These are phyloP conservation scores for Chaetophractus vellerosus DNA, from an alignment of 2,797 vertebrate species.

Conservation along the genomic window DNA sequence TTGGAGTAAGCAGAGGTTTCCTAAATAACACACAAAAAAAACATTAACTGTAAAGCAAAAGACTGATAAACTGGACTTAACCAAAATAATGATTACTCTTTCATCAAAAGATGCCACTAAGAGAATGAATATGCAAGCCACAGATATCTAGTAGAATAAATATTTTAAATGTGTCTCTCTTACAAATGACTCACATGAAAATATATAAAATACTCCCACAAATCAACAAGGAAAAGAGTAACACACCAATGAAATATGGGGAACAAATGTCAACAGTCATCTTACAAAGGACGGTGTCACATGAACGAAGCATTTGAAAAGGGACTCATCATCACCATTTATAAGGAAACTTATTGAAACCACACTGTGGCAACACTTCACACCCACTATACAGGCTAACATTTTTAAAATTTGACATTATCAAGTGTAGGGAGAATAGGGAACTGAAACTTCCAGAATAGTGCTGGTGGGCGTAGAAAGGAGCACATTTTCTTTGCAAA, in stretches of 20 bases:
- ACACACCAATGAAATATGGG: not conserved
- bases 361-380: not conserved
- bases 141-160: not conserved
- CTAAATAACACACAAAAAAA: not conserved
- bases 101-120: not conserved
- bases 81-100: not conserved
- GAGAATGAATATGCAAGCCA: not conserved
- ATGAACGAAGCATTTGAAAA: not conserved
- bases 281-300: too few species aligned
- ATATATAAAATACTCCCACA: not conserved
- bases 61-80: not conserved
- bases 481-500: not conserved
- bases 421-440: not conserved
- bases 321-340: not conserved
- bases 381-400: not conserved
- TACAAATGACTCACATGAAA: not conserved
- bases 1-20: not conserved
- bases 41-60: not conserved
- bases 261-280: too few species aligned
- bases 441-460: not conserved
- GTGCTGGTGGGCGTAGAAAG: not conserved
- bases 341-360: not conserved
- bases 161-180: not conserved
- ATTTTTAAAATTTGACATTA: not conserved
- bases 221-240: not conserved